Evolutionary conservation across 2,888 invertebrate genomes (phyloP), one percentile per base, ranked within the genome.

Genomic region (Drosophila histrio): DNA sequence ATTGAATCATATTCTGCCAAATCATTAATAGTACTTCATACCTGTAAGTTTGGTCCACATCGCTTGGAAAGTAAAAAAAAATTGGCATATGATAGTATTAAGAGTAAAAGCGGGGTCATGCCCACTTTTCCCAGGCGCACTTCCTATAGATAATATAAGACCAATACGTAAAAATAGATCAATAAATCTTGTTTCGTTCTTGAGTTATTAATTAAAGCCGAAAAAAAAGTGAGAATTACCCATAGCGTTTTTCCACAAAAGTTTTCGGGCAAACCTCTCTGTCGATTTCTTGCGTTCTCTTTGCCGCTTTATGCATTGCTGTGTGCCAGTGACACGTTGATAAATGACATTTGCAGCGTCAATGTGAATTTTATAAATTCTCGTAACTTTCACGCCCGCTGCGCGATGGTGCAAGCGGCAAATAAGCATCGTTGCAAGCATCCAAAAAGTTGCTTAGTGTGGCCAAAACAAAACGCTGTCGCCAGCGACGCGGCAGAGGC

Each of bases 311-410:
- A 41, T 77, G 61, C 53, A 53, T 53, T 56, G 38, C 49, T 32
- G 72, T 73, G 72, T 82, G 83, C 21, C 67, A 56, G 71, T 84
- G 84, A 77, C 84, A 86, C 72, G 83, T 79, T 84, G 88, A 84
- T 84, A 88, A 84, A 84, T 84, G 88, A 84, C 84, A 88, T 82
- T 84, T 88, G 79, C 77, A 77, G 86, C 84, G 63, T 84, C 84
- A 84, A 84, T 88, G 88, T 79, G 87, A 79, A 88, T 86, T 88
- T 88, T 86, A 88, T 86, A 87, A 88, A 88, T 88, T 87, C 74
- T 72, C 73, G 74, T 83, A 83, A 82, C 85, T 87, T 81, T 85
- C 58, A 85, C 80, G 80, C 87, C 87, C 71, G 74, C 77, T 82
- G 86, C 62, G 63, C 50, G 22, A 17, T 57, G 49, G 56, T 52